Conservation (phyloP, 2,113 vertebrate genomes). For the Gnathonemus echidnorhynchus region DNA sequence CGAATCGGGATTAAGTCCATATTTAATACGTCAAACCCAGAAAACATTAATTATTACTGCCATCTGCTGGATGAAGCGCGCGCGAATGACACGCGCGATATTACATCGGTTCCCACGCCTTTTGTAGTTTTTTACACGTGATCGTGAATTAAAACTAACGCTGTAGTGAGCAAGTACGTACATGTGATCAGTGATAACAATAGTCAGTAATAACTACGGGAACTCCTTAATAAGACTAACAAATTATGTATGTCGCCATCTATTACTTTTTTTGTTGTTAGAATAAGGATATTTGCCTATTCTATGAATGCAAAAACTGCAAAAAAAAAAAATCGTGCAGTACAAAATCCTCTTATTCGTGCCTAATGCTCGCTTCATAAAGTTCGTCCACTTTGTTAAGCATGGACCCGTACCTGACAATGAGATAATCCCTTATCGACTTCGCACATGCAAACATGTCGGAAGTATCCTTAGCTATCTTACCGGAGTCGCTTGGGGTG, state of each 20-base stretch:
- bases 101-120: not conserved
- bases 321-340: not conserved
- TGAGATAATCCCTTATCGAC: not conserved
- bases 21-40: slow-evolving; percentile 15
- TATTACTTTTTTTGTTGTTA: not conserved
- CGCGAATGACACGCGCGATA: not conserved
- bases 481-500: slow-evolving; percentile 82
- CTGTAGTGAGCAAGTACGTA: not conserved
- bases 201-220: not conserved
- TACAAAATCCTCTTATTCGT: not conserved
- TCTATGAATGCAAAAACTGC: not conserved
- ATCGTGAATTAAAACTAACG: not conserved
- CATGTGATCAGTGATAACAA: not conserved
- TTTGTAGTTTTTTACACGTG: not conserved
- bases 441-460: not conserved
- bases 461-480: slow-evolving; percentile 34
- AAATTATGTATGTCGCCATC: not conserved
- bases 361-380: not conserved
- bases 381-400: not conserved
- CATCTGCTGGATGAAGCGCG: slow-evolving; percentile 52
- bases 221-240: not conserved
- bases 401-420: not conserved
- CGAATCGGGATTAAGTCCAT: slow-evolving; percentile 39
- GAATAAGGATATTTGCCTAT: not conserved
- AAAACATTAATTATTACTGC: slow-evolving; percentile 52